phyloP scores from a whole-genome alignment of 2,797 vertebrate species.

The Falco rusticolus region DNA sequence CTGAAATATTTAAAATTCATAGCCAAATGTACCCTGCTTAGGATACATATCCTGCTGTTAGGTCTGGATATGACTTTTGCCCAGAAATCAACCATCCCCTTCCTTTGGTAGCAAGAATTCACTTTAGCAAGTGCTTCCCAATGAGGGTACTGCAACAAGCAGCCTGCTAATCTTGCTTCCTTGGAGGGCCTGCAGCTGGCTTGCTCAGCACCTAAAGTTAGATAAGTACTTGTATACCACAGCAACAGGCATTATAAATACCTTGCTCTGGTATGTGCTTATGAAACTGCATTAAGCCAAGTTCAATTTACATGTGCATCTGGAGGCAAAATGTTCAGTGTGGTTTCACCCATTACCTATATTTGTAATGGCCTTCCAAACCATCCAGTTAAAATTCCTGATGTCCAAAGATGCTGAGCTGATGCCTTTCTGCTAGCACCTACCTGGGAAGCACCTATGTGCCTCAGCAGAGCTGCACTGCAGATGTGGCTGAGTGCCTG shows the following conservation, averaged over 20 bases:
- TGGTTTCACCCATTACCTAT: neutral
- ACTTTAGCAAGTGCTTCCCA: neutral
- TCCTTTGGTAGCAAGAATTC: neutral
- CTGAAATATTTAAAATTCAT: neutral
- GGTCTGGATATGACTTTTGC: neutral
- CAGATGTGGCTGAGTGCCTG: neutral
- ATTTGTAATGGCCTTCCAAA: neutral
- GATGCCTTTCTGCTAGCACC: neutral
- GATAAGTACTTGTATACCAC: conserved; percentile 23
- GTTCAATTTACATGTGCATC: neutral
- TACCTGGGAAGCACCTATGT: neutral
- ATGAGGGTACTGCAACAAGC: neutral
- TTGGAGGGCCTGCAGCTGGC: neutral
- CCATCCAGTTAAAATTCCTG: neutral
- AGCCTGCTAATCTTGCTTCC: neutral
- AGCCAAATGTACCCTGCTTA: neutral
- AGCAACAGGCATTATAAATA: neutral
- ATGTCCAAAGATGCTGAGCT: neutral
- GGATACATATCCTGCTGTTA: neutral
- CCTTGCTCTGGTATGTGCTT: neutral
- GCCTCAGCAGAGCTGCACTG: neutral
- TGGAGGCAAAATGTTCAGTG: neutral
- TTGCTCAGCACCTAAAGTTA: conserved; percentile 16
- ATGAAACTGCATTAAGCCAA: neutral
- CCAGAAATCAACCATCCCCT: neutral